Base-by-base conservation (phyloP, 1,140 invertebrate genomes). In the Dreissena polymorpha region DNA sequence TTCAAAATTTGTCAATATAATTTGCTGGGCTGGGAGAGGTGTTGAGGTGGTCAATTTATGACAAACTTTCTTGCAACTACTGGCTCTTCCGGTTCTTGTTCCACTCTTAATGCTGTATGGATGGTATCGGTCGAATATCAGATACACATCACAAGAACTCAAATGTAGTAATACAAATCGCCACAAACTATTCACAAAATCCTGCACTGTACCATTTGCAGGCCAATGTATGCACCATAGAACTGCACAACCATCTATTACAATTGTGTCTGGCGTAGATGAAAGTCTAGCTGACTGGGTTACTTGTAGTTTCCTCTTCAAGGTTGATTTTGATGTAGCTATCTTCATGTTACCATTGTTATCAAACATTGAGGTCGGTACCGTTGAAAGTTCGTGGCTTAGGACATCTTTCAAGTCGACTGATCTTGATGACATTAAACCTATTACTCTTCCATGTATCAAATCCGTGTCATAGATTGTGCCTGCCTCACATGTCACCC, bases 161-260 rank as follows among this genome's bases (percentile, higher is more conserved):
- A n/a, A n/a, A n/a, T n/a, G n/a, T n/a, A n/a, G n/a, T n/a, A n/a
- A n/a, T n/a, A n/a, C n/a, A n/a, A n/a, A n/a, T n/a, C n/a, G n/a
- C n/a, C n/a, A n/a, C n/a, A n/a, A n/a, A n/a, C n/a, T n/a, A n/a
- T n/a, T n/a, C n/a, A n/a, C n/a, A n/a, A n/a, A n/a, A n/a, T n/a
- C n/a, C n/a, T n/a, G n/a, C n/a, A n/a, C n/a, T n/a, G n/a, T n/a
- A n/a, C n/a, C n/a, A n/a, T n/a, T n/a, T n/a, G n/a, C n/a, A 60
- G 57, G 57, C 57, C 57, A 60, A 57, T 72, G 64, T 12, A 87
- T 55, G 14, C 65, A 25, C 79, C 79, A 87, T 8, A 86, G 81
- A 14, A 86, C 25, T 69, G 86, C 85, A 39, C 72, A 87, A 10
- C 86, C 86, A 81, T 83, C 80, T 14, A 86, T 50, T 23, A 86